Base-by-base conservation (phyloP, 2,797 vertebrate genomes). In the Pelobates cultripes region DNA sequence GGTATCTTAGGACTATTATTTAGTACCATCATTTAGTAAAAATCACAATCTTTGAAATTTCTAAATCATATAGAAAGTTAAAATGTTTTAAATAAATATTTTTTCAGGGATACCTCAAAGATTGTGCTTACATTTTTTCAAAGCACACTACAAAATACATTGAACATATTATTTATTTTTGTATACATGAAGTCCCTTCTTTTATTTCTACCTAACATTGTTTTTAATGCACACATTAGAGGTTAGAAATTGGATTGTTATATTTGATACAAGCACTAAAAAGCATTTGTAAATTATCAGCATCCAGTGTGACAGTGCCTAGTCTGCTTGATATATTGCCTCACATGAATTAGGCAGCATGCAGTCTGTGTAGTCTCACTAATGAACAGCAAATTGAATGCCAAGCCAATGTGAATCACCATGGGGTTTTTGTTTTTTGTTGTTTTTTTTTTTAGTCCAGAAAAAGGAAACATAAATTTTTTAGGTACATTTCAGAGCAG, bases 351-450 rank as follows among this genome's bases (percentile, higher is more conserved):
- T 28, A n/a, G 57, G 60, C 60, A 75, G 61, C 43, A 10, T 64
- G 73, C 60, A 64, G 9, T 28, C n/a, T 64, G 43, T 28, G 43
- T 75, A 75, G 57, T 15, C 73, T 64, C 44, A 13, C 73, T 63
- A 75, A 75, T 63, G 42, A 75, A 75, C 42, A 75, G 42, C 44
- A 71, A 45, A 71, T 71, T 64, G n/a, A 64, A 64, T 64, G 61
- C 10, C 28, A 40, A n/a, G 12, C 61, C 61, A 64, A 64, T 64
- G 61, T 64, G 17, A 64, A 40, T 6, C 47, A 51, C 47, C 47
- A 51, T 10, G 47, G 47, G 47, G 47, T 51, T 51, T 4, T 15
- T 57, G 47, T 51, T 51, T 5, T 10, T 51, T 5, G n/a, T 6
- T 1, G 55, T 57, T 45, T 51, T 51, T 28, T 51, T 28, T 9